Evolutionary conservation across 2,797 vertebrate species (phyloP).

Genomic region (Triplophysa bombifrons): DNA sequence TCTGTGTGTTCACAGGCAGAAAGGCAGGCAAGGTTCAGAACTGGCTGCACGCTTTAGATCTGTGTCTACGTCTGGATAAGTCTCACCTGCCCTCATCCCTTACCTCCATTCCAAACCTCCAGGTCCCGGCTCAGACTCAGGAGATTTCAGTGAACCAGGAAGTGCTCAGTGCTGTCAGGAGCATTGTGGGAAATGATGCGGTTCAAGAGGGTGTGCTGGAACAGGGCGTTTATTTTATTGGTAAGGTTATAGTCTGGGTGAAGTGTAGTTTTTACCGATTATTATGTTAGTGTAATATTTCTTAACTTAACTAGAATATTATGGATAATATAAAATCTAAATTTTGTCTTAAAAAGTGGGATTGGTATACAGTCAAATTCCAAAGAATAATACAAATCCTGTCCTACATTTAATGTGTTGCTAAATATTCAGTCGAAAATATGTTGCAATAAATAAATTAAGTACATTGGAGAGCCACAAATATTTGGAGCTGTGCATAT

Average conservation of each 20-base stretch:
- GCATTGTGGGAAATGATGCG: constrained; percentile 68
- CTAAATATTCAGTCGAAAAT: background rate
- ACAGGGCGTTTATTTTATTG: constrained; percentile 74
- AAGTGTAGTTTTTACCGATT: background rate
- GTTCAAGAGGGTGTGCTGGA: constrained; percentile 66
- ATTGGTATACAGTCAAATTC: background rate
- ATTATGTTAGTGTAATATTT: no score
- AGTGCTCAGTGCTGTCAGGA: constrained; percentile 60
- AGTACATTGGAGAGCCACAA: background rate
- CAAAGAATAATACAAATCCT: background rate
- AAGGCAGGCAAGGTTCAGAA: constrained; percentile 50
- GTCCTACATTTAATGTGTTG: background rate
- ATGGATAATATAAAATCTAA: background rate
- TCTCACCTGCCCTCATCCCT: constrained; percentile 60
- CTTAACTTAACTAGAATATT: background rate
- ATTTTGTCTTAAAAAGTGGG: background rate
- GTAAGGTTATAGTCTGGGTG: constrained; percentile 50
- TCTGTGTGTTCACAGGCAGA: constrained; percentile 63
- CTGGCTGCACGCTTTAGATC: constrained; percentile 74
- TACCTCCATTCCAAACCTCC: constrained; percentile 51
- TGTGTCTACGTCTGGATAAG: constrained; percentile 83
- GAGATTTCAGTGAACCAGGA: constrained; percentile 18
- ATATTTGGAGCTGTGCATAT: background rate
- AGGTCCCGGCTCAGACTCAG: constrained; percentile 28
- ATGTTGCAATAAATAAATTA: background rate